These are phyloP conservation scores for Xestia sexstrigata DNA, from an alignment of 2,888 invertebrate genomes.

Conservation along the genomic window DNA sequence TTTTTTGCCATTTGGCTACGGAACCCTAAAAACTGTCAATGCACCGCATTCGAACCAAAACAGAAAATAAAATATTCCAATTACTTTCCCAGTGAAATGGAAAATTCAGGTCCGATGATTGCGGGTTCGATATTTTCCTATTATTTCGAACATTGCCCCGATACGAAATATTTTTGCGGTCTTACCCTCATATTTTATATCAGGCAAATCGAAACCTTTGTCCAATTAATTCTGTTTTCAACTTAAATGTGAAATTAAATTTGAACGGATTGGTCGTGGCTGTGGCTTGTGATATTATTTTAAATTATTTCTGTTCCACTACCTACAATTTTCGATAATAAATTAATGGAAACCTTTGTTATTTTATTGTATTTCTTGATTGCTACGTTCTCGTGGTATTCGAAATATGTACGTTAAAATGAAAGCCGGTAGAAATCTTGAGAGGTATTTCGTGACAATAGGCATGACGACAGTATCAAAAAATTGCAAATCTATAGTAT, in stretches of 20 bases:
- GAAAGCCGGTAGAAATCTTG: background rate
- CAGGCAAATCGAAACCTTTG: constrained; percentile 56
- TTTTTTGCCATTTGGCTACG: no score
- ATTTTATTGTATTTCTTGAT: constrained; percentile 30
- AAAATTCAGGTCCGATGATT: constrained; percentile 55
- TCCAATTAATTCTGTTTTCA: constrained; percentile 59
- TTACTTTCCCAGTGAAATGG: constrained; percentile 53
- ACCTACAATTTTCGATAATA: constrained; percentile 19
- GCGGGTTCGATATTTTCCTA: constrained; percentile 55
- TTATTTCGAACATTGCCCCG: constrained; percentile 47
- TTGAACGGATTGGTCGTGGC: constrained; percentile 39
- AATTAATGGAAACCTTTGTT: constrained; percentile 22
- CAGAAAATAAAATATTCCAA: constrained; percentile 60
- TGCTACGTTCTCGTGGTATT: background rate
- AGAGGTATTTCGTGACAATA: background rate
- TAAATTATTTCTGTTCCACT: constrained; percentile 37
- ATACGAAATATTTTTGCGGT: constrained; percentile 65
- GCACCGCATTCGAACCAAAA: constrained; percentile 23
- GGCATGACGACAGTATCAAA: no score
- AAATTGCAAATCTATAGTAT: no score
- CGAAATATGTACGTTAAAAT: constrained; percentile 2
- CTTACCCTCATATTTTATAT: constrained; percentile 49
- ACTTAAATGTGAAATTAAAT: constrained; percentile 58
- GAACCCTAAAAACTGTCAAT: no score
- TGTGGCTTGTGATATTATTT: constrained; percentile 40